Evolutionary conservation across 2,797 vertebrate species (phyloP).

Genomic region (Argyrosomus regius): DNA sequence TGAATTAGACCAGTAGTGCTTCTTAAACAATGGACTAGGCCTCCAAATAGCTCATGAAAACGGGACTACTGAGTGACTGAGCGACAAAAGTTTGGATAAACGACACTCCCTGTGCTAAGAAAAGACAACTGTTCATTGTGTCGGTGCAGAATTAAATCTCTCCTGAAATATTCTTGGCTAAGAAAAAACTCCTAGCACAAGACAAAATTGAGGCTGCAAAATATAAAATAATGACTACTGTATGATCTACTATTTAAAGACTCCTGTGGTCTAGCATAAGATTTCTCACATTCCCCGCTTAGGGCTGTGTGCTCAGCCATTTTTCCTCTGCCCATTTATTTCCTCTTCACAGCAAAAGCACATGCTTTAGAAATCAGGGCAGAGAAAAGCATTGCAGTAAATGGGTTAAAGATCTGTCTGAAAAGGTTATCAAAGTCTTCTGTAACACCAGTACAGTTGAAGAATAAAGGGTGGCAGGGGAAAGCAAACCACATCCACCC

Average conservation of each 20-base stretch:
- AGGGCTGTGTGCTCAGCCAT: slow-evolving; percentile 53
- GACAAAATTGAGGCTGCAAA: slow-evolving; percentile 44
- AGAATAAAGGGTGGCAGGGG: slow-evolving; percentile 53
- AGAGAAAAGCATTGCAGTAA: slow-evolving; percentile 44
- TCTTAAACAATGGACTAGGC: slow-evolving; percentile 30
- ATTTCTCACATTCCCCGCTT: slow-evolving; percentile 40
- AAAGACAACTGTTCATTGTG: slow-evolving; percentile 29
- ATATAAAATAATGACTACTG: slow-evolving; percentile 44
- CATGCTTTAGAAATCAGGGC: slow-evolving; percentile 57
- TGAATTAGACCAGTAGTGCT: slow-evolving; percentile 21
- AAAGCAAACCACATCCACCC: slow-evolving; percentile 54
- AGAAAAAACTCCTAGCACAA: slow-evolving; percentile 36
- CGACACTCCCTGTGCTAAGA: slow-evolving; percentile 5
- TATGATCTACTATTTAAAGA: slow-evolving; percentile 57
- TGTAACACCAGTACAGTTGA: slow-evolving; percentile 54
- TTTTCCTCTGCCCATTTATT: slow-evolving; percentile 59
- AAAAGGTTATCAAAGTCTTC: slow-evolving; percentile 56
- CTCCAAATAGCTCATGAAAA: slow-evolving; percentile 46
- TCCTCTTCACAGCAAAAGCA: slow-evolving; percentile 43
- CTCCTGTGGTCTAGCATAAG: slow-evolving; percentile 41
- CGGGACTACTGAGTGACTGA: slow-evolving; percentile 10
- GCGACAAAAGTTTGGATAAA: slow-evolving; percentile 23
- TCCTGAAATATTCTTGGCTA: slow-evolving; percentile 26
- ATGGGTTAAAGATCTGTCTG: slow-evolving; percentile 56
- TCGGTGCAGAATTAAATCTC: slow-evolving; percentile 27